Base-by-base conservation (phyloP, 2,113 vertebrate species). In the Synodontis membranacea region DNA sequence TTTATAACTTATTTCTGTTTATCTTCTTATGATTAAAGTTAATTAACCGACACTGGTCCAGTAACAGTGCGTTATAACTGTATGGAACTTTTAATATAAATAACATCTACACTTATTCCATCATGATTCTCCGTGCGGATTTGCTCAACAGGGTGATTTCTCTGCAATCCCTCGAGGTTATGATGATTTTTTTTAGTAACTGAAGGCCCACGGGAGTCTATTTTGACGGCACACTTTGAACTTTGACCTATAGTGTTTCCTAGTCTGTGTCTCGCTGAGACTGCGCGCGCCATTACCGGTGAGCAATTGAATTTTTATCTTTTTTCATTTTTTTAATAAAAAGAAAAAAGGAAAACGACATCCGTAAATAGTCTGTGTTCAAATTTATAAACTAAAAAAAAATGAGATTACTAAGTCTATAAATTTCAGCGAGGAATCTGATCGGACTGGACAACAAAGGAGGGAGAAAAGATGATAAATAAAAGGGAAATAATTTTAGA, bases 141-240 rank as follows among this genome's bases (percentile, higher is more conserved):
- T 74, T 44, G 23, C 23, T 23, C 9, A 46, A 44, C 21, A 44
- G 42, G 39, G 19, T 39, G 37, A 72, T 72, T 56, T 56, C 50
- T 54, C 52, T 25, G 31, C 46, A 80, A 5, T 56, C 78, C 52
- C 78, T 37, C 34, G 52, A 58, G 78, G 50, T 1, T 25, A 10
- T 12, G 17, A 80, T 11, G 19, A 9, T 17, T 15, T 52, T 78
- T 54, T 54, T 79, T 79, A 37, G 76, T 23, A 54, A 54, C 56
- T 64, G 54, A 48, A 85, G 74, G 21, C 58, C 39, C 74, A 75
- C 10, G 31, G 39, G 66, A 75, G 52, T 78, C 85, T 86, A 82
- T 86, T 86, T 89, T 89, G 84, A 84, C 81, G 79, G 86, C 75
- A 75, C 44, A 84, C 14, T 28, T 56, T 89, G 86, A 88, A 81